Base-by-base conservation (phyloP, 2,113 vertebrate genomes). In the Thalassarche chlororhynchos region DNA sequence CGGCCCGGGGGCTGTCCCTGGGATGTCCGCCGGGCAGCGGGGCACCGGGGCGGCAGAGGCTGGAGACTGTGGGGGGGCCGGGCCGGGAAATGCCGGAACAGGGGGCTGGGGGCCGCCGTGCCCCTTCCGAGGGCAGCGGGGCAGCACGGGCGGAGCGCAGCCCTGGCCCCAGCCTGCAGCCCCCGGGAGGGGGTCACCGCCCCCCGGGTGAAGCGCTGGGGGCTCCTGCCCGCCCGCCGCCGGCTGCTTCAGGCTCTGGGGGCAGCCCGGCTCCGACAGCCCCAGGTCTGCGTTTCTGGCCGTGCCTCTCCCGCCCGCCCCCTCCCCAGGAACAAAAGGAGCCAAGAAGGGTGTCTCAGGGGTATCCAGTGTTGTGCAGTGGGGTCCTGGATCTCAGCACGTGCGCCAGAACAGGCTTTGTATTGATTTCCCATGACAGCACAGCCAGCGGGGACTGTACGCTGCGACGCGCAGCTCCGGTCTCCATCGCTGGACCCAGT, bases 311-410 rank as follows among this genome's bases (percentile, higher is more conserved):
- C 23, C 4, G 4, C 3, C 5, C 1, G 5, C 23, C n/a, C 46
- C 17, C 38, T 34, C 12, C 28, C 49, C 32, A 3, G 31, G 44
- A 9, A 14, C 0, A 6, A 28, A 17, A 17, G 31, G 31, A 36
- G 68, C 20, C 49, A 0, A 7, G 58, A 5, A 12, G 7, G 34
- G 40, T 4, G 34, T 62, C 38, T 24, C 44, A 4, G 5, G 38
- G 10, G 20, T 10, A 10, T 1, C 15, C 46, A 4, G 24, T 0
- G 21, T 5, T 21, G 9, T 46, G 20, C 46, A 1, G 64, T 9
- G 42, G 31, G 9, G 34, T 8, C 36, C 24, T 1, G 23, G 46
- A 0, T n/a, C 34, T 29, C 44, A 1, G 68, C 58, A 2, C 3
- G 2, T 5, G 57, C 24, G 34, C 66, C 28, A 4, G 0, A 12